Conservation (phyloP, 2,797 vertebrate genomes). For the Helicolenus hilgendorfi region DNA sequence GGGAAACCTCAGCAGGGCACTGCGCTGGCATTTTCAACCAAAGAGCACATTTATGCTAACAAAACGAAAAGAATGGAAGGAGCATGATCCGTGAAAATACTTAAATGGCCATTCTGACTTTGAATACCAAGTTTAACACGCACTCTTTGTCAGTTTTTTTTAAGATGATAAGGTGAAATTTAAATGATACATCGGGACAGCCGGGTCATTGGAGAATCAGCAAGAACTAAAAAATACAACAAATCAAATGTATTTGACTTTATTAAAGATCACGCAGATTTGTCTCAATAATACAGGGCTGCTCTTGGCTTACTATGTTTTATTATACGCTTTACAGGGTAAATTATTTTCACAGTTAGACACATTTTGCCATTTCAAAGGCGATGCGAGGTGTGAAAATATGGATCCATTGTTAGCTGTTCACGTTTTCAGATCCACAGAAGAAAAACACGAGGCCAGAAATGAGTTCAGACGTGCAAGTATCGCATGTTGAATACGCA, state of each 20-base stretch:
- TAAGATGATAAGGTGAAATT: slow-evolving; percentile 5
- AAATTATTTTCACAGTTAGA: not conserved
- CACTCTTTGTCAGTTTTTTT: not conserved
- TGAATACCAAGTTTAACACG: slow-evolving; percentile 36
- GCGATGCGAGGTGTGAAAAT: not conserved
- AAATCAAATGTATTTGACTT: slow-evolving; percentile 13
- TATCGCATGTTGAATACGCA: not conserved
- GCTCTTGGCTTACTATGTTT: not conserved
- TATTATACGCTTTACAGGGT: not conserved
- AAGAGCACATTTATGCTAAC: slow-evolving; percentile 54
- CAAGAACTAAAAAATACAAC: slow-evolving; percentile 19
- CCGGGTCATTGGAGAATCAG: not conserved
- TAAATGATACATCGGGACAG: slow-evolving; percentile 11
- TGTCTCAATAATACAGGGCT: not conserved
- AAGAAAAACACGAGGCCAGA: not conserved
- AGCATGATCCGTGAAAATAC: slow-evolving; percentile 58
- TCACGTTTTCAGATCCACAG: not conserved
- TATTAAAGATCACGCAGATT: slow-evolving; percentile 7
- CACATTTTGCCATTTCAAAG: not conserved
- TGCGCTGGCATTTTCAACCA: slow-evolving; percentile 78
- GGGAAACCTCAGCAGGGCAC: slow-evolving; percentile 74
- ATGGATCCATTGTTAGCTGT: not conserved
- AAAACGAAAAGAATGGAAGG: slow-evolving; percentile 49
- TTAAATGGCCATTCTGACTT: slow-evolving; percentile 44
- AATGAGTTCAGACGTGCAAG: not conserved